Percentiles rank a stretch among this genome's conserved stretches.
Evolutionary conservation across 2,888 invertebrate genomes (phyloP).

Genomic region (Lasioglossum marginatum): DNA sequence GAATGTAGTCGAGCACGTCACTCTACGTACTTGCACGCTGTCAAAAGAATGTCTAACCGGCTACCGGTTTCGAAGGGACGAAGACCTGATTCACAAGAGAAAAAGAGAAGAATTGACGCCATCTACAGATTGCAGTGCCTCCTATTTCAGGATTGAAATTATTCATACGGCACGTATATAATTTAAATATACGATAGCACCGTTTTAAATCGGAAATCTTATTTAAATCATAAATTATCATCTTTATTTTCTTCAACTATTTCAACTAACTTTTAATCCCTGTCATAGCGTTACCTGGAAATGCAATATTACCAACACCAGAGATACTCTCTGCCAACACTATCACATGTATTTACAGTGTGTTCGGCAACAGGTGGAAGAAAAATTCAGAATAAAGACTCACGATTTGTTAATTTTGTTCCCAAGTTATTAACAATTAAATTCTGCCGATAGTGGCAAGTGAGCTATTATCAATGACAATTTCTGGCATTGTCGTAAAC

Average conservation of each 20-base stretch:
- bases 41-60: constrained; percentile 35
- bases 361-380: neutral
- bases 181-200: neutral
- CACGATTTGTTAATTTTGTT: neutral
- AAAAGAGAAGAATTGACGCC: constrained; percentile 9
- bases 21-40: neutral
- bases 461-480: neutral
- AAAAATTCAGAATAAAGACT: neutral
- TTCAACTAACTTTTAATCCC: too few species aligned
- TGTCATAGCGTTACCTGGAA: neutral
- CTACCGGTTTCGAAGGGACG: constrained; percentile 36
- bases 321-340: neutral
- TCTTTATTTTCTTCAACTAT: neutral
- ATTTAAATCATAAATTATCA: neutral
- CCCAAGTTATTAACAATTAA: neutral
- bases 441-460: neutral
- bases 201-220: neutral
- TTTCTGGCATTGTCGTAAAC: neutral
- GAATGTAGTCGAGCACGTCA: neutral
- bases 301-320: neutral
- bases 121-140: constrained; percentile 26
- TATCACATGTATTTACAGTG: neutral
- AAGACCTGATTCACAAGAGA: constrained; percentile 29
- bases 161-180: neutral
- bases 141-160: neutral